phyloP scores from a whole-genome alignment of 2,113 vertebrate species.

The Sinosuthora webbiana region DNA sequence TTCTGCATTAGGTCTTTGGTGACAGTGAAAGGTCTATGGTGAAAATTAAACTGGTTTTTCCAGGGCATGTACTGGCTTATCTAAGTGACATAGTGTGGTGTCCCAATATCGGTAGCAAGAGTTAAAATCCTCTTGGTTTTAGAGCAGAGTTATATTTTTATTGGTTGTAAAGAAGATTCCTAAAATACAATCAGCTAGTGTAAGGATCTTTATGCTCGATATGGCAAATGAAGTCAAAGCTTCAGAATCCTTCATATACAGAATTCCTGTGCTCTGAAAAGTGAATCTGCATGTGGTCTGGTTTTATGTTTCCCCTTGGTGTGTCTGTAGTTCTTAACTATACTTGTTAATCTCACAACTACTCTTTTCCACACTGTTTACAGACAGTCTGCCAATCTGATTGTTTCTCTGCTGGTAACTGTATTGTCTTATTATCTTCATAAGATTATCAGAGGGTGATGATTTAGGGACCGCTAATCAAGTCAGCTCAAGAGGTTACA shows the following conservation, averaged over 20 bases:
- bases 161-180: neutral
- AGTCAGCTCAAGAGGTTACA: neutral
- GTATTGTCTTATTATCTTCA: neutral
- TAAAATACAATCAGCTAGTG: neutral
- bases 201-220: neutral
- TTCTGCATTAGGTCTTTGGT: neutral
- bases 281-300: neutral
- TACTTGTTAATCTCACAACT: neutral
- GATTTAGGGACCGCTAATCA: neutral
- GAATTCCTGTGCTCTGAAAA: neutral
- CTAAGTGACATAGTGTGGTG: neutral
- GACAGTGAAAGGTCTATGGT: neutral
- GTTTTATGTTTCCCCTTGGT: neutral
- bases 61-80: neutral
- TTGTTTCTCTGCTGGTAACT: neutral
- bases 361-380: neutral
- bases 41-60: neutral
- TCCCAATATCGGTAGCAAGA: neutral
- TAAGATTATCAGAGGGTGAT: neutral
- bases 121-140: slow-evolving; percentile 15
- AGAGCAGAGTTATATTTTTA: neutral
- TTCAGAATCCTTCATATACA: neutral
- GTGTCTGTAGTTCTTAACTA: neutral
- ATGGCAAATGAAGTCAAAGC: neutral
- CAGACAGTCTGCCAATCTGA: neutral